Evolutionary conservation across 2,113 vertebrate species (phyloP), one percentile per base, ranked within the genome.

Genomic region (Apus apus): DNA sequence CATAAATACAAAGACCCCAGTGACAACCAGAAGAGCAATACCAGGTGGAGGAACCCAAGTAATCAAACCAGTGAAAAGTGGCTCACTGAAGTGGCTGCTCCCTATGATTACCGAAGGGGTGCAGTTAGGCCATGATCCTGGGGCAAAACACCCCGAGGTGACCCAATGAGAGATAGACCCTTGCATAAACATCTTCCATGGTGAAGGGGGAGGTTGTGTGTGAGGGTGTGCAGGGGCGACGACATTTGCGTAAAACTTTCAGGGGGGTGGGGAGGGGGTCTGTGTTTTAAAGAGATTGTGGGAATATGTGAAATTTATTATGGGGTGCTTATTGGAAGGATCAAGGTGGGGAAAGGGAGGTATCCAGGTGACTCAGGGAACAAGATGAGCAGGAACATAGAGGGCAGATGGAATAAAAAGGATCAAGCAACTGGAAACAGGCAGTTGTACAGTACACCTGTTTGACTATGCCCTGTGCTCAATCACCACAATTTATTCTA

Each of bases 161-260:
- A 50, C n/a, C 18, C 40, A 16, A 4, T 15, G 25, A 62, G 71
- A 83, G 40, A n/a, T 83, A 60, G 13, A n/a, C 7, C 45, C 17
- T 53, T 92, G 14, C 9, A 25, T 15, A 25, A 46, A 5, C 32
- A 48, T 6, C 13, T 77, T 86, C n/a, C 5, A 29, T 0, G 0
- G 6, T 38, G 48, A 48, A 57, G 8, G 4, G 8, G 8, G 3
- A n/a, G 20, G 15, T 3, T 73, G 11, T 25, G 40, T 34, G 36
- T 1, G 4, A 80, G 38, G 8, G 2, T 29, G 38, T 66, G 30
- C 16, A 68, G 46, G 4, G 6, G 16, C n/a, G 72, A 83, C 27
- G 54, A 32, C 2, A 54, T 58, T 32, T 76, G 6, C 38, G 13
- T 29, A 91, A 79, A 77, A 51, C 1, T 54, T 72, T 27, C 10